Percentiles rank a stretch among this genome's conserved stretches.
These are phyloP conservation scores for Amorpha juglandis DNA, from an alignment of 2,888 invertebrate species.

Conservation along the genomic window DNA sequence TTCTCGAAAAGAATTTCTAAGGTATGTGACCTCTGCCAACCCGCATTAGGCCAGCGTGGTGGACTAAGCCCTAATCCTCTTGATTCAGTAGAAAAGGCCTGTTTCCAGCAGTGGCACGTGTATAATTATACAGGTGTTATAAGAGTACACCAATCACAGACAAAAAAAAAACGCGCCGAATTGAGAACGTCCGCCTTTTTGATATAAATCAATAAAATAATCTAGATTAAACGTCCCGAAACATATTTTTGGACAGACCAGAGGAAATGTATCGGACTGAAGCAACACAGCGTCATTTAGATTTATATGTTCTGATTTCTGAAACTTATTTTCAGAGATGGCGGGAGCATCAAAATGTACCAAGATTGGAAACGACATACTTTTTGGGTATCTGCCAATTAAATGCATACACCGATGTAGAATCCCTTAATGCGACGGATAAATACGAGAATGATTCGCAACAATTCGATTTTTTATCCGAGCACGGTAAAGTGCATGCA, in stretches of 20 bases:
- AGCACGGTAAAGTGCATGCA: too few relatives aligned
- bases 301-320: neutral
- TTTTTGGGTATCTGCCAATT: neutral
- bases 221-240: neutral
- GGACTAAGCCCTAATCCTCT: too few relatives aligned
- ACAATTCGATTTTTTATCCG: too few relatives aligned
- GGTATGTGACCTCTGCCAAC: too few relatives aligned
- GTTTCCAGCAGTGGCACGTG: too few relatives aligned
- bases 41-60: too few relatives aligned
- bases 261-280: neutral
- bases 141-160: too few relatives aligned
- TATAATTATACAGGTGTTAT: too few relatives aligned
- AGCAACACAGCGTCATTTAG: neutral
- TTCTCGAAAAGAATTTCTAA: too few relatives aligned
- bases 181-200: too few relatives aligned
- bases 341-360: neutral
- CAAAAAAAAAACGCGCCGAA: too few relatives aligned
- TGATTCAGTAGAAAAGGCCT: too few relatives aligned
- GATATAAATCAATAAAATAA: neutral
- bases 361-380: neutral
- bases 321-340: neutral
- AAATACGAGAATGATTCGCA: conserved; percentile 1
- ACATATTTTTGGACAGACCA: neutral
- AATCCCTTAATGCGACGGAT: neutral
- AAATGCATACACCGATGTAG: neutral